Evolutionary conservation across 2,888 invertebrate species (phyloP).

Genomic region (Imbricaverruca yamaguchii): DNA sequence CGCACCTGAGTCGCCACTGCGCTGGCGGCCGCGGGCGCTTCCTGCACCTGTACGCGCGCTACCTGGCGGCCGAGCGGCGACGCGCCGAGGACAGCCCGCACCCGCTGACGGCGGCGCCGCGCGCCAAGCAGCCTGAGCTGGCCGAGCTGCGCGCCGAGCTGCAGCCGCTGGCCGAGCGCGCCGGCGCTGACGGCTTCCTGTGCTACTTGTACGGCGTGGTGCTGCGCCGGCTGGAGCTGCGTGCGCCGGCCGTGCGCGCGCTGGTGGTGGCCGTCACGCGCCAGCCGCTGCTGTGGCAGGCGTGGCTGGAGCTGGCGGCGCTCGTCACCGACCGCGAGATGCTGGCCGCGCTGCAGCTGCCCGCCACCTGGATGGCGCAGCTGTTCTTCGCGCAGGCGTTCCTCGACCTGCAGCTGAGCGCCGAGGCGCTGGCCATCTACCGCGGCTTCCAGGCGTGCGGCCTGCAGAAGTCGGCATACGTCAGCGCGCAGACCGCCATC

Average conservation of each 20-base stretch:
- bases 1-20: conserved; percentile 66
- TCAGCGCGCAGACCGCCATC: conserved; percentile 85
- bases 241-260: conserved; percentile 66
- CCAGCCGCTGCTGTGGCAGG: conserved; percentile 85
- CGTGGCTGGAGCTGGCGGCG: conserved; percentile 85
- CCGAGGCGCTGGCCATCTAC: conserved; percentile 79
- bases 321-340: conserved; percentile 75
- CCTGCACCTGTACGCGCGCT: conserved; percentile 74
- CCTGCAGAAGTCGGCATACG: conserved; percentile 77
- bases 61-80: conserved; percentile 83
- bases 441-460: conserved; percentile 66
- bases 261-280: conserved; percentile 64
- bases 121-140: background rate
- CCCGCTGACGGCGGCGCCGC: conserved; percentile 35
- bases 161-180: conserved; percentile 38
- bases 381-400: conserved; percentile 86
- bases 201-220: conserved; percentile 86
- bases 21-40: conserved; percentile 65
- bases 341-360: conserved; percentile 47
- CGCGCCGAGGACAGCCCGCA: conserved; percentile 74
- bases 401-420: conserved; percentile 79
- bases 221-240: conserved; percentile 73
- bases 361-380: conserved; percentile 80
- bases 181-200: conserved; percentile 71
- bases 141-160: conserved; percentile 39